A percentile compares a stretch with the other conserved stretches of the same genome.
phyloP scores from a whole-genome alignment of 23 tunicate species.

The Styela plicata region DNA sequence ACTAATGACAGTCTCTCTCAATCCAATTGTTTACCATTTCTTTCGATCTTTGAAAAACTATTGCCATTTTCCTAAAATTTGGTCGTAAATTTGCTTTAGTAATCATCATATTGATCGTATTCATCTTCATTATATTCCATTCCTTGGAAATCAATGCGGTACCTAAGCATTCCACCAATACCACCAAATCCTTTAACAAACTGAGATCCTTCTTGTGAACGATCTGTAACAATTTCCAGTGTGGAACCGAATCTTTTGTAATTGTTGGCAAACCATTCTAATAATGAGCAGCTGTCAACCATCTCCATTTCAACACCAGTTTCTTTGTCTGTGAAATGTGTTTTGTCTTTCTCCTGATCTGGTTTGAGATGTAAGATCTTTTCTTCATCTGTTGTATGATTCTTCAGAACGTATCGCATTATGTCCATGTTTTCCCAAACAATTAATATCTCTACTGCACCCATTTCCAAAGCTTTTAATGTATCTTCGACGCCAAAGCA shows the following conservation, averaged over 20 bases:
- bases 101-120: slow-evolving; percentile 76
- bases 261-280: slow-evolving; percentile 98
- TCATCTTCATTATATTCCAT: slow-evolving; percentile 86
- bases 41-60: not conserved
- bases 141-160: slow-evolving; percentile 92
- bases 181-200: slow-evolving; percentile 99
- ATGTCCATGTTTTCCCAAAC: slow-evolving; percentile 98
- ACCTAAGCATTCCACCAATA: slow-evolving; percentile 95
- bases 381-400: slow-evolving; percentile 83
- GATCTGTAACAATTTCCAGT: slow-evolving; percentile 92
- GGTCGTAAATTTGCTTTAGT: slow-evolving; percentile 23
- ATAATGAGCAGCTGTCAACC: slow-evolving; percentile 67
- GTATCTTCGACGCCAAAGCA: slow-evolving; percentile 98
- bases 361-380: slow-evolving; percentile 83
- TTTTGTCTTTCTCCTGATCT: slow-evolving; percentile 95
- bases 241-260: slow-evolving; percentile 96
- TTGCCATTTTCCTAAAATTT: not conserved
- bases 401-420: slow-evolving; percentile 87
- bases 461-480: slow-evolving; percentile 91
- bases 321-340: slow-evolving; percentile 90
- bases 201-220: slow-evolving; percentile 98
- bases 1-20: no score
- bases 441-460: slow-evolving; percentile 89
- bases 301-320: slow-evolving; percentile 92
- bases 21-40: no score